Base-by-base conservation (phyloP, 2,113 vertebrate species). In the Tichodroma muraria region DNA sequence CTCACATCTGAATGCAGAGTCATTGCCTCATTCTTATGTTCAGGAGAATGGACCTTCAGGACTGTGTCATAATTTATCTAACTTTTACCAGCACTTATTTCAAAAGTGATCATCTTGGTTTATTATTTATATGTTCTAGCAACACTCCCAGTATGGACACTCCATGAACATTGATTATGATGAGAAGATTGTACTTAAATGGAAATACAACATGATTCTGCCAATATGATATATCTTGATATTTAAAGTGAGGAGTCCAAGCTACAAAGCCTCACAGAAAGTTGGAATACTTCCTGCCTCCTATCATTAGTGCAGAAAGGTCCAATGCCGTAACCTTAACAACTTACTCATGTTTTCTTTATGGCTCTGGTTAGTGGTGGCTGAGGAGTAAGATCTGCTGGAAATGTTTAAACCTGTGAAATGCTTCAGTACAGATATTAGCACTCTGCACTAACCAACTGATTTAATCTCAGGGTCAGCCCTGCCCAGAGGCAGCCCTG, bases 1-100 rank as follows among this genome's bases (percentile, higher is more conserved):
- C 93, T 94, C 63, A 78, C 68, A 94, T 95, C 73, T 80, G 80
- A 96, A 94, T 95, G 84, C 90, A 81, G 76, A 95, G 83, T 93
- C 85, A 75, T 80, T 89, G 64, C 57, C 50, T 95, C 63, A 60
- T 88, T 96, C 83, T 92, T 47, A 28, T 54, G 84, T 96, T 95
- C 56, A 83, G 71, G 42, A 77, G 56, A 64, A 63, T 6, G 35
- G 71, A 84, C 49, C 69, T 91, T 85, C 86, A 92, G 42, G 64
- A 81, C 35, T 66, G 35, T 77, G 57, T 61, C 57, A 70, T 94
- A 91, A 94, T 94, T 96, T 91, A 92, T 92, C 68, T 77, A 93
- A 90, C 53, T 96, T 96, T 93, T 95, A 73, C 93, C 73, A 63
- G 56, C 54, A 87, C 56, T 88, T 94, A 70, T 47, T 76, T 92